Base-by-base conservation (phyloP, 1,140 invertebrate genomes). In the Halyomorpha halys region DNA sequence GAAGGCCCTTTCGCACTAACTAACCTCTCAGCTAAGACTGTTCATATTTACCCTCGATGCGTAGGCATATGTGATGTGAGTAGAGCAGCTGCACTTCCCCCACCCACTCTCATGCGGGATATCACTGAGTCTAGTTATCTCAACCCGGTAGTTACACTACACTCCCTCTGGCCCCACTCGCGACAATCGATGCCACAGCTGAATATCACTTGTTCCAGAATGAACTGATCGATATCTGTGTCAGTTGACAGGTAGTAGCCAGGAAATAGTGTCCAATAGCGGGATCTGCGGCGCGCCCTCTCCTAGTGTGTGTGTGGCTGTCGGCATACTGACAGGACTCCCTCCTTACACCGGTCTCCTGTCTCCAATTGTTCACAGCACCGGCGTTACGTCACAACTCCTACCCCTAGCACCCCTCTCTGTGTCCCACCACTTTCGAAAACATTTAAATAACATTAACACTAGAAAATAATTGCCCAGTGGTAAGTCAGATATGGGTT, bases 181-280 rank as follows among this genome's bases (percentile, higher is more conserved):
- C 53, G 23, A 56, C 23, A 56, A 56, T 56, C 53, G 53, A 56
- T 56, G 53, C 53, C 45, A 56, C 62, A 64, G 62, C 62, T 64
- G 62, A 53, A 64, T 64, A 64, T 64, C 62, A 64, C 62, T 64
- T 64, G 62, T 64, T 64, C 62, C 39, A 64, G 62, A 53, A 51
- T 64, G 56, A 51, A 56, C 30, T 44, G 56, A 64, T 64, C 62
- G 56, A 64, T 64, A 64, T 34, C 53, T 44, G 44, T 54, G 49
- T 25, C 45, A 30, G 45, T 49, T 64, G 21, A 53, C 49, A 39
- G 30, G 49, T 51, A 27, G 51, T 56, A 51, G 21, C 27, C 34
- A 51, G 53, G 25, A 59, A 64, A 64, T 30, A 54, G 49, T 30
- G n/a, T 34, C 44, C n/a, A 21, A 15, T 59, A 11, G 9, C 19